Base-by-base conservation (phyloP, 2,113 vertebrate species). In the Cebus imitator region DNA sequence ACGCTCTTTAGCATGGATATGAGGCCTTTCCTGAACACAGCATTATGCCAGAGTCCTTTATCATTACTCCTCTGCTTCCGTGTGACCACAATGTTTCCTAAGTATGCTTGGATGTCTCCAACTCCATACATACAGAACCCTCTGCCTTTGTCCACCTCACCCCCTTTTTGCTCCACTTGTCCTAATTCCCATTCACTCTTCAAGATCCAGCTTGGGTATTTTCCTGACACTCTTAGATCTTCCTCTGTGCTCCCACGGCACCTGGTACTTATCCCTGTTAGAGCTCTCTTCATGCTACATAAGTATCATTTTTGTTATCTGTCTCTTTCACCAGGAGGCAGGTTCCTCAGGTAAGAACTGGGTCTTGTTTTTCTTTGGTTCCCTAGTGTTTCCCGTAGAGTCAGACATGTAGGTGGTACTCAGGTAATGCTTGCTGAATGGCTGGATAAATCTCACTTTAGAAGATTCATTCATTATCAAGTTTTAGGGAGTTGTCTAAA, bases 291-390 rank as follows among this genome's bases (percentile, higher is more conserved):
- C 3, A 6, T 5, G 2, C 6, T 0, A 0, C 17, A 5, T 27
- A 48, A 72, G 68, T 61, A 52, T 20, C 55, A 3, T 3, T 40
- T 76, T 75, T 83, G 52, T 23, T 8, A 25, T 55, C 32, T 8
- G 3, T 40, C 43, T 86, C 21, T 88, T 70, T 75, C n/a, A 37
- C 8, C 23, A 52, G 32, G 55, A 76, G 35, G 32, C 37, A 83
- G 50, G 5, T 30, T 50, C 13, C 61, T 89, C 1, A 1, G 6
- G 35, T 35, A 27, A 30, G 70, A 94, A 90, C 2, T 27, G 25
- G 45, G 8, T 93, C n/a, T 87, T 93, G 16, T 23, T 97, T 87
- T 43, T n/a, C 52, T 45, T 88, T 30, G 52, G 8, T 16, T 75
- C 30, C 25, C 32, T 66, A 43, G 35, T 75, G 17, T 57, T 25